These are phyloP conservation scores for Charadrius vociferus DNA, from an alignment of 2,113 vertebrate genomes.

Conservation along the genomic window DNA sequence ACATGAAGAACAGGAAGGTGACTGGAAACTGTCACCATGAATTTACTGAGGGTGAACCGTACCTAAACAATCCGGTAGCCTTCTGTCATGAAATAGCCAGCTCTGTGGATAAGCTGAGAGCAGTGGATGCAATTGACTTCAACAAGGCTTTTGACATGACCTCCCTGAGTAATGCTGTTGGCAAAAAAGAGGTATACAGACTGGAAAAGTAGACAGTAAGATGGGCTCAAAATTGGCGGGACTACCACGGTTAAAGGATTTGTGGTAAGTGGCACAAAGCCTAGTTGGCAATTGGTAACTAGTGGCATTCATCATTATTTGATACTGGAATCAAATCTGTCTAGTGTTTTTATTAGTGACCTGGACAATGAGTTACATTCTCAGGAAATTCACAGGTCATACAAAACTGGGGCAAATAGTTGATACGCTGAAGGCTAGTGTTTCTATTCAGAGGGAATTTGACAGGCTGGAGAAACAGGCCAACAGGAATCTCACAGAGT, in stretches of 20 bases:
- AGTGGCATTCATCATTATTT: neutral
- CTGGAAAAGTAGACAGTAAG: neutral
- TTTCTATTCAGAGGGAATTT: neutral
- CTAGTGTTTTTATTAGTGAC: neutral
- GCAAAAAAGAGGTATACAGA: neutral
- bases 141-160: neutral
- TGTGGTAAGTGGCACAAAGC: neutral
- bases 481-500: neutral
- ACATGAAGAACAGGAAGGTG: neutral
- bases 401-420: neutral
- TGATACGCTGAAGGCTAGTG: neutral
- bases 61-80: neutral
- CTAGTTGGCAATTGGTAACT: neutral
- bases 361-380: neutral
- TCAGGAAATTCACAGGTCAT: neutral
- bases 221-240: neutral
- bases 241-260: neutral
- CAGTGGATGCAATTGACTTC: neutral
- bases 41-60: neutral
- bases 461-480: neutral
- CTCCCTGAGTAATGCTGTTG: neutral
- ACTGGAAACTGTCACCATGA: neutral
- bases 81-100: neutral
- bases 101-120: neutral
- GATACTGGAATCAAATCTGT: neutral